Evolutionary conservation across 2,797 vertebrate species (phyloP).

Genomic region (Cygnus olor): DNA sequence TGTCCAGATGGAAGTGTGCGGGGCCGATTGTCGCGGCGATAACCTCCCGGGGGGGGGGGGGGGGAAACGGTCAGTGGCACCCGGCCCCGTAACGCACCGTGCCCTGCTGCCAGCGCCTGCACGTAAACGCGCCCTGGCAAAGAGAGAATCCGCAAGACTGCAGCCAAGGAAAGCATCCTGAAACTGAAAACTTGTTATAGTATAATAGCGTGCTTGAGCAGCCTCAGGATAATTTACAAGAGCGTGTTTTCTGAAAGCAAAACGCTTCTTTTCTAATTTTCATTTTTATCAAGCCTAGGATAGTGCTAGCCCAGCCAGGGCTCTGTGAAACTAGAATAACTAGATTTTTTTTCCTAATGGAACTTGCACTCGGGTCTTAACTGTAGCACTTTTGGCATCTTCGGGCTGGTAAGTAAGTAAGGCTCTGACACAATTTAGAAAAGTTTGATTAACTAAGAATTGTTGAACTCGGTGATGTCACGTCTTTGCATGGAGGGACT

Average conservation of each 20-base stretch:
- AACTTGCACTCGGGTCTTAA: neutral
- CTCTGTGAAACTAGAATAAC: neutral
- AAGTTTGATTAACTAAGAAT: neutral
- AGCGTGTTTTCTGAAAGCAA: neutral
- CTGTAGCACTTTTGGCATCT: neutral
- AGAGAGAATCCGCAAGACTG: neutral
- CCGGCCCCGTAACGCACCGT: too few species aligned
- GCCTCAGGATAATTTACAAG: neutral
- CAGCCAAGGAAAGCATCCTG: neutral
- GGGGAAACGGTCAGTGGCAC: too few species aligned
- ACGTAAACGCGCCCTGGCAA: accelerated
- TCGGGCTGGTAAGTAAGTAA: neutral
- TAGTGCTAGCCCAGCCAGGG: neutral
- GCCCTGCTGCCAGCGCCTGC: too few species aligned
- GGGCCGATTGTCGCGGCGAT: too few species aligned
- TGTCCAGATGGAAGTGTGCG: too few species aligned
- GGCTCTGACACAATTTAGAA: neutral
- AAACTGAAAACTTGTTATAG: neutral
- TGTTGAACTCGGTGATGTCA: neutral
- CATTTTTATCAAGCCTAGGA: neutral
- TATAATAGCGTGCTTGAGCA: accelerated
- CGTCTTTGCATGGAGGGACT: neutral
- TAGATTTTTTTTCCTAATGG: neutral
- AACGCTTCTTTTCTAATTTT: neutral
- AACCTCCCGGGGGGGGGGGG: too few species aligned